Conservation (phyloP, 2,797 vertebrate species). For the Pangasius larnaudii region DNA sequence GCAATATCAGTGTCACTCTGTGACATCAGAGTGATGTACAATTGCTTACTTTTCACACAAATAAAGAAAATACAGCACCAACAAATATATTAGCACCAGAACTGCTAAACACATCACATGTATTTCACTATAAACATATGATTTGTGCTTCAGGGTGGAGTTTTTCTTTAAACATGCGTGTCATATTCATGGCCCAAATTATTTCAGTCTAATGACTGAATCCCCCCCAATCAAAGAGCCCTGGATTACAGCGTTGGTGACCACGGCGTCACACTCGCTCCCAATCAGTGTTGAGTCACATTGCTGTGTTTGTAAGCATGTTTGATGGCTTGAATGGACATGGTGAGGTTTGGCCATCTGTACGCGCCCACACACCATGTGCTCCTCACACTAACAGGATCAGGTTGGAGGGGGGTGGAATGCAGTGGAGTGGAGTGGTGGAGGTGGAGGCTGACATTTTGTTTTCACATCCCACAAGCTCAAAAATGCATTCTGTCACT, state of each 20-base stretch:
- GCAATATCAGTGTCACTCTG: background rate
- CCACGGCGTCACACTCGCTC: background rate
- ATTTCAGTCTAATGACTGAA: background rate
- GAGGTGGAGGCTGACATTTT: slow-evolving; percentile 24
- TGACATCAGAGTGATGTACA: background rate
- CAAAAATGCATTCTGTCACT: background rate
- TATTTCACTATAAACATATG: background rate
- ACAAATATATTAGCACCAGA: background rate
- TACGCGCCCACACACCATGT: slow-evolving; percentile 40
- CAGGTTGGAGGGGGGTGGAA: background rate
- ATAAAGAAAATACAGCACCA: background rate
- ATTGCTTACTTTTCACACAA: too few relatives aligned
- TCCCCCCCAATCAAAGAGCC: background rate
- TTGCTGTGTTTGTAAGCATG: background rate
- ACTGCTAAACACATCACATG: background rate
- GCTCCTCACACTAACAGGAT: slow-evolving; percentile 27
- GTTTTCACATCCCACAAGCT: background rate
- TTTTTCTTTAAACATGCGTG: background rate
- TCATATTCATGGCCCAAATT: background rate
- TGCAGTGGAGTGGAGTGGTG: too few relatives aligned
- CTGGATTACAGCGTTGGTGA: background rate
- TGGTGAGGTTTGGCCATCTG: slow-evolving; percentile 40
- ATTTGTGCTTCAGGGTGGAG: background rate
- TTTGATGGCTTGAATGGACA: slow-evolving; percentile 32
- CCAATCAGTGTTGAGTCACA: slow-evolving; percentile 1